phyloP scores from a whole-genome alignment of 1,140 invertebrate genomes.

The Pseudomyrmex gracilis region DNA sequence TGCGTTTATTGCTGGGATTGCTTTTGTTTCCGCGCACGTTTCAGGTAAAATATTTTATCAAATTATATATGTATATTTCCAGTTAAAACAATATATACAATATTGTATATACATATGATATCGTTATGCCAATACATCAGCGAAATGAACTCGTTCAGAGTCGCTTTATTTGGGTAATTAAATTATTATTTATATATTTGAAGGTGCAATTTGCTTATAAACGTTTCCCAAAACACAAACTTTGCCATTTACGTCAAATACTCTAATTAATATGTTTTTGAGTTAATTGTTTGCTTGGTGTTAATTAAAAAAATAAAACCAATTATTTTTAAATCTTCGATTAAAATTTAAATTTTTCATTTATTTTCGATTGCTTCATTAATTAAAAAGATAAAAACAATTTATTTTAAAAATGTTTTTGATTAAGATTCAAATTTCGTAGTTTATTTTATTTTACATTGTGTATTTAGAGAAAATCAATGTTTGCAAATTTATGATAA shows the following conservation, averaged over 20 bases:
- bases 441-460: no score
- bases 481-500: no score
- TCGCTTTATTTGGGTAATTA: not conserved
- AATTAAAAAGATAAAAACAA: no score
- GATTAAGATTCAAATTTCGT: no score
- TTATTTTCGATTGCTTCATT: no score
- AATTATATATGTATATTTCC: not conserved
- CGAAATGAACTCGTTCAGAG: not conserved
- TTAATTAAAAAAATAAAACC: no score
- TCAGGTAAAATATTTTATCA: conserved; percentile 15
- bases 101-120: not conserved
- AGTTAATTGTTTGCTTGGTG: not conserved
- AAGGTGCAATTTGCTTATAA: not conserved
- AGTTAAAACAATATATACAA: not conserved
- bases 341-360: no score
- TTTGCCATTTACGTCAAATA: not conserved
- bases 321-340: no score
- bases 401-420: no score
- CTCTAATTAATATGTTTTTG: not conserved
- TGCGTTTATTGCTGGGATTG: not conserved
- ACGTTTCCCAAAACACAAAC: not conserved
- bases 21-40: not conserved
- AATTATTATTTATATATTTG: not conserved
- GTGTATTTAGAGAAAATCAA: no score
- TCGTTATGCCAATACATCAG: not conserved